Evolutionary conservation across 2,113 vertebrate species (phyloP), one percentile per base, ranked within the genome.

Genomic region (Silurus asotus): DNA sequence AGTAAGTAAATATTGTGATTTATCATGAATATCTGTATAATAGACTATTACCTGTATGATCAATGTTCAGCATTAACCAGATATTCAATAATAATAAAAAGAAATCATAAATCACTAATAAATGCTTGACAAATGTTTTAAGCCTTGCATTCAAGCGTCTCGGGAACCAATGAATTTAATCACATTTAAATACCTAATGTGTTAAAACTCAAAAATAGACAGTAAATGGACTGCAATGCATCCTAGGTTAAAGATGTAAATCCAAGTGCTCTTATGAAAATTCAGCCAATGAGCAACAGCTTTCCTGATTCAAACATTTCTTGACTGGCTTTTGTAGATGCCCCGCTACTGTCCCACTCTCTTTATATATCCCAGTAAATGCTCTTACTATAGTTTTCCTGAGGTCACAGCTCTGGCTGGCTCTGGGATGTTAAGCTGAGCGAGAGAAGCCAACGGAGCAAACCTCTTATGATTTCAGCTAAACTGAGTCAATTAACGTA

Each of bases 381-480:
- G 77, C 53, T 78, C 78, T 69, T 81, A 81, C 59, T 6, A 76
- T 77, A 56, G 59, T 67, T 11, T 61, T 83, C 49, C 20, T 61
- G 72, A 80, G 53, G 74, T 49, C 37, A 14, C 45, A 19, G 37
- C 49, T 70, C 76, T 51, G 74, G 55, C 72, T 65, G 6, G 14
- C 19, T 20, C 15, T 72, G 25, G 2, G 58, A 65, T 86, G 28
- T 64, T 3, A 84, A 62, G 72, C 80, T 51, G 75, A 86, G 53
- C 69, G 76, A 84, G 84, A 84, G 19, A 25, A 82, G 55, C 49
- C 83, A 85, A 89, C 49, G 8, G 88, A 89, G 80, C 70, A 91
- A 86, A 91, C 86, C 89, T 83, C 89, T 88, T 90, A 91, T 88
- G 89, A 85, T 89, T 90, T 90, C 75, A 88, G 88, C 81, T 86